Conservation (phyloP, 2,888 invertebrate genomes). For the Arge pagana region DNA sequence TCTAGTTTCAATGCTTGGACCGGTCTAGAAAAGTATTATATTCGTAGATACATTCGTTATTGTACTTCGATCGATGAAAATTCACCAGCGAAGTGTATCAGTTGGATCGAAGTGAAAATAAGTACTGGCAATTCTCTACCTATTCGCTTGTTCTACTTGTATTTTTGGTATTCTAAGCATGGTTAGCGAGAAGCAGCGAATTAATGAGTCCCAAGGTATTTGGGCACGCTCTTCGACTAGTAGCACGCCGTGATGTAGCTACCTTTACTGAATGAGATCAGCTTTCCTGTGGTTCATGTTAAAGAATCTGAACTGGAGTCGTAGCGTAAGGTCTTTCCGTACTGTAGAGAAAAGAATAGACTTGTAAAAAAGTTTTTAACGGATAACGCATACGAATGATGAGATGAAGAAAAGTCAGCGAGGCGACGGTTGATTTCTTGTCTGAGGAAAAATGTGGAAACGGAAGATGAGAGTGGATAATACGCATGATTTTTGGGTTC, state of each 20-base stretch:
- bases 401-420: constrained; percentile 21
- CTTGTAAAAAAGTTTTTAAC: constrained; percentile 49
- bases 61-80: too few species aligned
- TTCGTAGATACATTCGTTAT: too few species aligned
- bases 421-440: constrained; percentile 16
- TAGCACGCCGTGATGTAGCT: constrained; percentile 38
- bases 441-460: constrained; percentile 4
- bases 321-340: constrained; percentile 95
- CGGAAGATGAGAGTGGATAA: not conserved
- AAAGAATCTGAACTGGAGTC: constrained; percentile 95
- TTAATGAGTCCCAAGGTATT: constrained; percentile 15
- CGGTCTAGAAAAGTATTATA: too few species aligned
- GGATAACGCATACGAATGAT: constrained; percentile 35
- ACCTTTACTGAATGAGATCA: constrained; percentile 81
- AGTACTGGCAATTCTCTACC: too few species aligned
- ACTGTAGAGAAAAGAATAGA: constrained; percentile 79
- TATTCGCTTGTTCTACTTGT: not conserved
- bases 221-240: constrained; percentile 18
- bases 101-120: too few species aligned
- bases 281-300: constrained; percentile 87
- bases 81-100: too few species aligned
- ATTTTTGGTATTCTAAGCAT: constrained; percentile 13
- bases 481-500: too few species aligned
- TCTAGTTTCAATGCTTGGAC: too few species aligned
- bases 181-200: constrained; percentile 24